Conservation (phyloP, 2,113 vertebrate species). For the Piliocolobus tephrosceles region DNA sequence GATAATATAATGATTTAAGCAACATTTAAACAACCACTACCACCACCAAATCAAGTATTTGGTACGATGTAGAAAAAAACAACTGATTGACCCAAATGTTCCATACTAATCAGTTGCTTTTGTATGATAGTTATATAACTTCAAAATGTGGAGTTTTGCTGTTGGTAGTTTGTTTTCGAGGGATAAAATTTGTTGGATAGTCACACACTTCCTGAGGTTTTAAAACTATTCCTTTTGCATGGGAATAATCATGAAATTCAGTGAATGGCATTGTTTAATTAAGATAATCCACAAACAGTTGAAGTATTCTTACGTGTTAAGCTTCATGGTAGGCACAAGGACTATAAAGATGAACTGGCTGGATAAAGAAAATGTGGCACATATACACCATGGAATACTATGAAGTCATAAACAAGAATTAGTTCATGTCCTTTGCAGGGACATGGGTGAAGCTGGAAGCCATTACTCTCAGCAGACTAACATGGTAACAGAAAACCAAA, state of each 20-base stretch:
- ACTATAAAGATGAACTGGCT: background rate
- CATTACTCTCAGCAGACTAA: no score
- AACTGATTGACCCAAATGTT: background rate
- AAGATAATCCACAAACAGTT: background rate
- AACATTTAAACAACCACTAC: background rate
- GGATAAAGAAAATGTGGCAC: no score
- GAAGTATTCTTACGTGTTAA: background rate
- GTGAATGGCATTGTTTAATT: background rate
- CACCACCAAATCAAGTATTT: background rate
- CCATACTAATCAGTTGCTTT: background rate
- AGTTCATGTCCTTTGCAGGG: no score
- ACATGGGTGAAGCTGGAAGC: no score
- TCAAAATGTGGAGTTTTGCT: background rate
- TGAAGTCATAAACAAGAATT: no score
- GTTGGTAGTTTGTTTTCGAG: background rate
- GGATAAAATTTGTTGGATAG: background rate
- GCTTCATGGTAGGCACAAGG: background rate
- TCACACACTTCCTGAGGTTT: background rate
- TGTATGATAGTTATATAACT: background rate
- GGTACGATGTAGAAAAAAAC: background rate
- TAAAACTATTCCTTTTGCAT: background rate
- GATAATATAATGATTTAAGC: background rate
- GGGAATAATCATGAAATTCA: background rate
- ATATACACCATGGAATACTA: no score
- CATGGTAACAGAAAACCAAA: no score